Base-by-base conservation (phyloP, 2,797 vertebrate species). In the Coregonus sp. region DNA sequence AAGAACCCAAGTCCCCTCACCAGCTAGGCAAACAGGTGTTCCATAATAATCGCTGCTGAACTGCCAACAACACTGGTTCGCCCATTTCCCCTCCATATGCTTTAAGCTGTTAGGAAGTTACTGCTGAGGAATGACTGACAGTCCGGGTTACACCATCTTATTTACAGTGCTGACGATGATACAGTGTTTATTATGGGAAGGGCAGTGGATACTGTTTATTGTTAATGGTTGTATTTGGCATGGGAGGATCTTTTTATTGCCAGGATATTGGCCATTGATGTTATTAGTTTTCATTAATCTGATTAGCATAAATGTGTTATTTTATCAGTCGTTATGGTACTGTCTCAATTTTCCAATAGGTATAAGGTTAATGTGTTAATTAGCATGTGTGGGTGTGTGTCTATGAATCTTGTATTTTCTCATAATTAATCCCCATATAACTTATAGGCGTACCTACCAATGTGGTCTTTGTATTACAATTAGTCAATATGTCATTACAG, bases 21-120 rank as follows among this genome's bases (percentile, higher is more conserved):
- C 25, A 25, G 25, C 25, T 25, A 25, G 25, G 25, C 25, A 25
- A 25, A 25, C 25, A 25, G 25, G 25, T 25, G 25, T 25, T 94
- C 90, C 88, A 92, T 91, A 94, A 94, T 94, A 94, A 94, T 93
- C 87, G 85, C 84, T 75, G 89, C 89, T 85, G 86, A 93, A 92
- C 87, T 94, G 92, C 92, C 94, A 94, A 84, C 86, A 90, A 93
- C 90, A 91, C 89, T 89, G 86, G 87, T 89, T 92, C 90, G 86
- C 6, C 79, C 82, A 86, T 91, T 93, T 93, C 83, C 80, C 85
- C 85, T 87, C 91, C 90, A 93, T 93, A 92, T 94, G 94, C 90
- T 92, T 93, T 91, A 91, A 91, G 92, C 89, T 92, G 91, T 92
- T 93, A 81, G 76, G 80, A 76, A 74, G 85, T 83, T 84, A 88